Percentiles rank a stretch among this genome's conserved stretches.
Evolutionary conservation across 1,140 invertebrate genomes (phyloP).

Genomic region (Conus ventricosus): DNA sequence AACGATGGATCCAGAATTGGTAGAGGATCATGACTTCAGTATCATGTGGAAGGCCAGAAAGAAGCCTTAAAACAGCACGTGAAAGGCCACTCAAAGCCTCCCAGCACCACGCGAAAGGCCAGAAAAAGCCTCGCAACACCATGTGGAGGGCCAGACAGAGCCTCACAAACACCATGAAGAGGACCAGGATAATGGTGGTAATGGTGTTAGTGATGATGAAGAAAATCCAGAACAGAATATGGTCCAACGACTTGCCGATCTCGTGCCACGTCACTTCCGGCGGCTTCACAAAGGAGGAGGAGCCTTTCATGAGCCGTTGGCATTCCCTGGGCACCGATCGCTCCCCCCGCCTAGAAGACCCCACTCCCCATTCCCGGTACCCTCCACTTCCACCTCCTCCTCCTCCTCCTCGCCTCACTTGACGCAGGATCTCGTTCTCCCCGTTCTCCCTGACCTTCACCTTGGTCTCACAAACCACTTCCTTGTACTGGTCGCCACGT

Average conservation of each 20-base stretch:
- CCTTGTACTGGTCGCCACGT: slow-evolving; percentile 1
- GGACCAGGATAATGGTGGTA: slow-evolving; percentile 42
- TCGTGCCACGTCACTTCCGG: slow-evolving; percentile 51
- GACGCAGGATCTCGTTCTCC: slow-evolving; percentile 27
- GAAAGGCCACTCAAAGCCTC: too few relatives aligned
- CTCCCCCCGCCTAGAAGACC: neutral
- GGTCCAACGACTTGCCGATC: slow-evolving; percentile 55
- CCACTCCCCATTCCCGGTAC: neutral
- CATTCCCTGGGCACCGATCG: slow-evolving; percentile 33
- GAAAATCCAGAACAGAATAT: slow-evolving; percentile 52
- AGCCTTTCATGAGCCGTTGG: slow-evolving; percentile 36
- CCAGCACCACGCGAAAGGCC: neutral
- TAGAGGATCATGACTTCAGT: too few relatives aligned
- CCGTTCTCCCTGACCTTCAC: slow-evolving; percentile 37
- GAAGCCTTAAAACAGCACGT: too few relatives aligned
- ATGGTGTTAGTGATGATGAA: slow-evolving; percentile 53
- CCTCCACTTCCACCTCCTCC: slow-evolving; percentile 1
- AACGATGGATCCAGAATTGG: too few relatives aligned
- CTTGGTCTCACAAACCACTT: slow-evolving; percentile 33
- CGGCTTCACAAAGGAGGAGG: slow-evolving; percentile 5
- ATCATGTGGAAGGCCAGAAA: too few relatives aligned
- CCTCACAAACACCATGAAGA: slow-evolving; percentile 41
- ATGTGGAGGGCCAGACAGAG: neutral
- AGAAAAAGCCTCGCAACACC: neutral
- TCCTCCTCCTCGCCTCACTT: neutral